Base-by-base conservation (phyloP, 2,113 vertebrate species). In the Petroica traversi region DNA sequence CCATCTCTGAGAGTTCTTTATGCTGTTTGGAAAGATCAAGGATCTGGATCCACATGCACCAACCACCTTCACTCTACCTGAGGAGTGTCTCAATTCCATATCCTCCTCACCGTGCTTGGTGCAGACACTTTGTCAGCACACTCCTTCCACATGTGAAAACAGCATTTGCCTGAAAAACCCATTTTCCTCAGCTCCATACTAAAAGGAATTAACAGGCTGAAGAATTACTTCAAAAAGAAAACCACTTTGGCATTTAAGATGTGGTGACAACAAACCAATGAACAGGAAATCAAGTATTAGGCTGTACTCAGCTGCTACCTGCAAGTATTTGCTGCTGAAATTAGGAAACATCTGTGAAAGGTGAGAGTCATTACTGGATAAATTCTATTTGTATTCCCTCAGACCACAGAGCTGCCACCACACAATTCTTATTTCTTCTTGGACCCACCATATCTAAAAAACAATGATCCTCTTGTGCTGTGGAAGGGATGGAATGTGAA, bases 401-500 rank as follows among this genome's bases (percentile, higher is more conserved):
- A 43, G 24, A 88, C 62, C 59, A 67, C 71, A 69, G 67, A 76
- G 79, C 43, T 95, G 75, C 88, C 88, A 85, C 31, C 72, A 63
- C 4, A 3, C 38, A 92, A 46, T 29, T 55, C 25, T 12, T 80
- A 22, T 18, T 93, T 55, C 76, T 74, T 78, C 64, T 88, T 94
- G 85, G 89, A 96, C 40, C 22, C 52, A 88, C 72, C 83, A 1
- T 94, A 95, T 59, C 90, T 92, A 75, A 80, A 94, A 95, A 88
- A 96, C 93, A 96, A 95, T 90, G 88, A 95, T 88, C 64, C 54
- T 93, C 95, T 94, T 93, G 63, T 93, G 78, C 89, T 86, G 78
- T n/a, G 92, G 34, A 90, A 90, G 59, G 51, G 82, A 90, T 88
- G 93, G 96, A 97, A 97, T 97, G 95, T 64, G 90, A 96, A 96